Evolutionary conservation across 2,113 vertebrate genomes (phyloP).

Genomic region (Ceyx melanurus): DNA sequence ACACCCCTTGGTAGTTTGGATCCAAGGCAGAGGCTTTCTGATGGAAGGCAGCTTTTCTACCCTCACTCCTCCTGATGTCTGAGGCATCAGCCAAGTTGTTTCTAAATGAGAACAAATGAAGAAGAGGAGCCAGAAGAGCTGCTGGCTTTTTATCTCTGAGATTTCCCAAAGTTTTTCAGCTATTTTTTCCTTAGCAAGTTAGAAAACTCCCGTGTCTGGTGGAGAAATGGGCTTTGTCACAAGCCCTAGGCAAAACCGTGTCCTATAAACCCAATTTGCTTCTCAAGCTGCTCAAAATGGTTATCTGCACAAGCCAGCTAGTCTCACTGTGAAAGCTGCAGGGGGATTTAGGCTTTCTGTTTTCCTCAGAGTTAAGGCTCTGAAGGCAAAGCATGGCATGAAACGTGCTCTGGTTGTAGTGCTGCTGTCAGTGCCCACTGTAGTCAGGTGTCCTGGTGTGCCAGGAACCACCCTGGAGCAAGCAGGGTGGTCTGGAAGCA

Average conservation of each 20-base stretch:
- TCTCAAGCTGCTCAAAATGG: background rate
- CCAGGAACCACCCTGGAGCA: background rate
- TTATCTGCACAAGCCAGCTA: background rate
- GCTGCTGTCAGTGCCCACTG: background rate
- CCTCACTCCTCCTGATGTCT: background rate
- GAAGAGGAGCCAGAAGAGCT: background rate
- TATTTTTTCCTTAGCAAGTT: background rate
- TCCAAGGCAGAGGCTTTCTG: background rate
- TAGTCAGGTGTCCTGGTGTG: too few relatives aligned
- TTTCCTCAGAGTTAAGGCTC: background rate
- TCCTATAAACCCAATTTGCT: background rate
- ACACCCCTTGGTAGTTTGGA: background rate
- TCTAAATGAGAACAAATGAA: background rate
- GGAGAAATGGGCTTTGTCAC: background rate
- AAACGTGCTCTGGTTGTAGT: background rate
- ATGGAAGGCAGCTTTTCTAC: background rate
- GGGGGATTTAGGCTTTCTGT: background rate
- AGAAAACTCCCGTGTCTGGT: background rate
- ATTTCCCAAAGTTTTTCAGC: background rate
- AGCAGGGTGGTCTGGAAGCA: background rate
- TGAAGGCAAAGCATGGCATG: background rate
- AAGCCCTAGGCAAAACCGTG: conserved; percentile 4
- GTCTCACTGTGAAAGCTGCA: background rate
- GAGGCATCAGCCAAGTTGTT: background rate
- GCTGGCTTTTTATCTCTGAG: background rate